Evolutionary conservation across 2,797 vertebrate species (phyloP), one percentile per base, ranked within the genome.

Genomic region (Smutsia temminckii): DNA sequence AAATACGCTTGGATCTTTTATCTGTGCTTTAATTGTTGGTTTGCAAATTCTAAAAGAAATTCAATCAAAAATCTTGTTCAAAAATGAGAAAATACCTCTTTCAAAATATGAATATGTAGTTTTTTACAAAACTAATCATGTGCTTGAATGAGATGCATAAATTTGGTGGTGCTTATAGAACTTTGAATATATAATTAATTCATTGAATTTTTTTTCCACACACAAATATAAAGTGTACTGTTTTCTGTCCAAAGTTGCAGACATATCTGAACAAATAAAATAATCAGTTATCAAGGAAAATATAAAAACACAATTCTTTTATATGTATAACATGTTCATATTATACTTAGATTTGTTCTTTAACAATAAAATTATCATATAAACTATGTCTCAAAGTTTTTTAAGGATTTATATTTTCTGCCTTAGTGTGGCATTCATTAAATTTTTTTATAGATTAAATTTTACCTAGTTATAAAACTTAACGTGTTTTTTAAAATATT

Each of bases 151-250:
- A 95, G 95, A 80, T 80, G 8, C 17, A 84, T 83, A 79, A 81
- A 57, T 66, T 95, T 81, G 85, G 51, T 81, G 85, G 55, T 51
- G 42, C 83, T 90, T 93, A 57, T 66, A 74, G 80, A 85, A 85
- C n/a, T 85, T 68, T 40, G 27, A 88, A 74, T 80, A 34, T 74
- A 16, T 63, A 57, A 78, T 46, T 81, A 57, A 78, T 46, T 81
- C 11, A 59, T 11, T 46, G 10, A 46, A 46, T 12, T 46, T 11
- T 46, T 46, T 46, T 57, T 85, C 49, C n/a, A 83, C 57, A 91
- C 86, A 51, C 5, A 27, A 64, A 68, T 79, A 64, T 64, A 91
- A 89, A 96, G 89, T 34, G 64, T 95, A 96, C 96, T 97, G 51
- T 85, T 94, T 92, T 89, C 46, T 42, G 11, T 93, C 7, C 69